A percentile compares a stretch with the other conserved stretches of the same genome.
Conservation (phyloP, 92 coral and sea anemone species). For the Porites cylindrica region DNA sequence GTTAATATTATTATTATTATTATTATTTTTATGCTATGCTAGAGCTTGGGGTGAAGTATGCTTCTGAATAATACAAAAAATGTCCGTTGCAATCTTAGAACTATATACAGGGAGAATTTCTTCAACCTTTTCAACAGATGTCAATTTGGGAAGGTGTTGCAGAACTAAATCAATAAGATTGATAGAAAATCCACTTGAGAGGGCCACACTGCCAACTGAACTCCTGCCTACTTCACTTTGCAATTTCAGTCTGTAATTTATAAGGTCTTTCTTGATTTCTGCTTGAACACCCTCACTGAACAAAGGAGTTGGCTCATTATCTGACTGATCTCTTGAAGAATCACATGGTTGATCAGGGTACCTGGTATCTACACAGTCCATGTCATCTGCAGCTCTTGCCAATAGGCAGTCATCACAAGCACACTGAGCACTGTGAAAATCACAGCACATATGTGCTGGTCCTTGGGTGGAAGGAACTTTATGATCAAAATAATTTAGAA, state of each 20-base stretch:
- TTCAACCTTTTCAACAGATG: constrained; percentile 19
- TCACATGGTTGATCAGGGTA: not conserved
- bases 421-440: constrained; percentile 16
- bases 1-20: too few relatives aligned
- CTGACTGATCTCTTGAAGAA: not conserved
- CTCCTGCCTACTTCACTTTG: constrained; percentile 3
- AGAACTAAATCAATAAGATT: constrained; percentile 8
- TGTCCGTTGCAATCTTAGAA: constrained; percentile 4
- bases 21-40: too few relatives aligned
- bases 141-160: constrained; percentile 1
- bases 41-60: constrained; percentile 14
- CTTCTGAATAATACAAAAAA: constrained; percentile 17
- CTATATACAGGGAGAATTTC: constrained; percentile 1
- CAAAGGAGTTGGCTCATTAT: not conserved
- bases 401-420: not conserved
- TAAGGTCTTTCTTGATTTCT: constrained; percentile 2
- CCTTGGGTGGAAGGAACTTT: not conserved
- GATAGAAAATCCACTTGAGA: constrained; percentile 9
- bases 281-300: not conserved
- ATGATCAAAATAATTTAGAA: constrained; percentile 60
- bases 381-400: constrained; percentile 12
- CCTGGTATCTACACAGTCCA: not conserved
- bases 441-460: constrained; percentile 4
- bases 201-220: not conserved
- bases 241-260: not conserved